phyloP scores from a whole-genome alignment of 2,113 vertebrate genomes.

The Platichthys flesus region DNA sequence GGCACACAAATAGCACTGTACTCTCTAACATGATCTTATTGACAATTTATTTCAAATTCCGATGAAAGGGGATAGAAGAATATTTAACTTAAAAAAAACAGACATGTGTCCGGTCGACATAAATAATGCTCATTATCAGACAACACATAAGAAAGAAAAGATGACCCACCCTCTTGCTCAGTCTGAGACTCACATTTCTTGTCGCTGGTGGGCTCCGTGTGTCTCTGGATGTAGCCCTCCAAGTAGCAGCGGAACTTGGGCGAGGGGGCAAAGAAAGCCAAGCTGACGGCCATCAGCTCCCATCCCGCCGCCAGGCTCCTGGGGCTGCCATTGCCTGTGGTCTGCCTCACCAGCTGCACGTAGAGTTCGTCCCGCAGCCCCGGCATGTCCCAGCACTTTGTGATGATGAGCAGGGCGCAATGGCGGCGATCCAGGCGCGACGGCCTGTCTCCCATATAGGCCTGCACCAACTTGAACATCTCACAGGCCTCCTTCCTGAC shows the following conservation, averaged over 20 bases:
- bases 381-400: slow-evolving; percentile 91
- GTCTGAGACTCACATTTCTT: slow-evolving; percentile 88
- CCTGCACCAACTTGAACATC: slow-evolving; percentile 92
- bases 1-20: background rate
- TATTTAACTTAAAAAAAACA: background rate
- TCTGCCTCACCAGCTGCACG: slow-evolving; percentile 90
- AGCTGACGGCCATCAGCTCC: slow-evolving; percentile 92
- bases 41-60: background rate
- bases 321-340: slow-evolving; percentile 87
- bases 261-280: slow-evolving; percentile 92
- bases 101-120: background rate
- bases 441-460: slow-evolving; percentile 93
- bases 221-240: slow-evolving; percentile 93
- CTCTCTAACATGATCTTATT: background rate
- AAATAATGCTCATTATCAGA: slow-evolving; percentile 2
- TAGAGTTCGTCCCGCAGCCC: slow-evolving; percentile 91
- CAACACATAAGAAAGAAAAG: slow-evolving; percentile 67
- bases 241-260: slow-evolving; percentile 92
- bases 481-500: slow-evolving; percentile 91
- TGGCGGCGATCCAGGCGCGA: slow-evolving; percentile 88
- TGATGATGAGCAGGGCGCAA: slow-evolving; percentile 85
- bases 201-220: slow-evolving; percentile 86
- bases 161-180: slow-evolving; percentile 76
- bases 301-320: slow-evolving; percentile 88
- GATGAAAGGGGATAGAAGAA: background rate